Conservation (phyloP, 2,113 vertebrate genomes). For the Corythaixoides concolor region DNA sequence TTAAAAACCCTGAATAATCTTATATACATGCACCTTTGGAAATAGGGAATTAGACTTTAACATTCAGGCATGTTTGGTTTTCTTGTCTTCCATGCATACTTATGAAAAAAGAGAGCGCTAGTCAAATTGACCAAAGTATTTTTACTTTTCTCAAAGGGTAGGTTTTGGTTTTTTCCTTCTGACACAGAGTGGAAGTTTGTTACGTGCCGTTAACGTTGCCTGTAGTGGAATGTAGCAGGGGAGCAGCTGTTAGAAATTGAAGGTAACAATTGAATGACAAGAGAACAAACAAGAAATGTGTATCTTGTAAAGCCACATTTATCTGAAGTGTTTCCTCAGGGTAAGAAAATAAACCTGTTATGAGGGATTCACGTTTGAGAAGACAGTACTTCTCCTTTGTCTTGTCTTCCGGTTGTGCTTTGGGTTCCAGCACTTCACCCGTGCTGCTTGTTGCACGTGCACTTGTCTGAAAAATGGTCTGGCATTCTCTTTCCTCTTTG, state of each 20-base stretch:
- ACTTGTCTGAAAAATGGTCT: neutral
- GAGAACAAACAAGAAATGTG: neutral
- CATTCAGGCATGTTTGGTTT: neutral
- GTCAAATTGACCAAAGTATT: neutral
- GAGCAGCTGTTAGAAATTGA: neutral
- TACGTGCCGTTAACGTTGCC: neutral
- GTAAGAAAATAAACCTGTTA: constrained; percentile 12
- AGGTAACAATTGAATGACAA: neutral
- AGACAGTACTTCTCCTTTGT: neutral
- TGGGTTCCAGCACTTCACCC: neutral
- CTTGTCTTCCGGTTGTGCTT: neutral
- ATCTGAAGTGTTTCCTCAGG: constrained; percentile 33
- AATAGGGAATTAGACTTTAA: neutral
- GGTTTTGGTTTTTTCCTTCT: neutral
- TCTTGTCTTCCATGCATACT: neutral
- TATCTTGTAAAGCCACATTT: neutral
- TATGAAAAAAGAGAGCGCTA: neutral
- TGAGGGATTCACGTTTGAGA: neutral
- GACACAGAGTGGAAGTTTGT: accelerated
- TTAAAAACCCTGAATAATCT: neutral
- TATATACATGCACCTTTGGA: neutral
- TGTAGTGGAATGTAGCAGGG: neutral
- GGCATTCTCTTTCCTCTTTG: neutral
- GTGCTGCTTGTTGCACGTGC: neutral
- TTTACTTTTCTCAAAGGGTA: neutral